Base-by-base conservation (phyloP, 2,113 vertebrate genomes). In the Balaenoptera acutorostrata region DNA sequence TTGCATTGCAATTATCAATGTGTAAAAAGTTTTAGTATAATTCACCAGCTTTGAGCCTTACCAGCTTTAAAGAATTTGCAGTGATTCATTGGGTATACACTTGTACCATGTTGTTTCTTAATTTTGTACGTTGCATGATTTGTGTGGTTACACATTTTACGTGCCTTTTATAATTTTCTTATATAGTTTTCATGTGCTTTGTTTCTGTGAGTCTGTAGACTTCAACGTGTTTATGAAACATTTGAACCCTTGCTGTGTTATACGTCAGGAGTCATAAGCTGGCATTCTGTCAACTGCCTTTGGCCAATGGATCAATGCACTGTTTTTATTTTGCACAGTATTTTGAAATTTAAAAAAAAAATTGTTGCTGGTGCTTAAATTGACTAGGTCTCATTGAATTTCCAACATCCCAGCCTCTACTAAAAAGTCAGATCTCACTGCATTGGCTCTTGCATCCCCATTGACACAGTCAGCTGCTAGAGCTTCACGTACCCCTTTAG, bases 21-120 rank as follows among this genome's bases (percentile, higher is more conserved):
- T 91, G 6, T 44, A 61, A 72, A 61, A 93, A 21, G 39, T 52
- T 83, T 88, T 72, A 63, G 7, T 63, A 1, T 75, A 66, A 77
- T 25, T 33, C 20, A 2, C 6, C 36, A 88, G 68, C 46, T 84
- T 85, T 66, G 46, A 68, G 29, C n/a, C 29, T 85, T 94, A 59
- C 8, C 36, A 55, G 78, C 71, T 87, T 49, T 6, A 0, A 41
- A 46, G 66, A 39, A 10, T 18, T 25, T 17, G 39, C 5, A 23
- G 3, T 29, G 2, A 39, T 85, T 61, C n/a, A 27, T 87, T 95
- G 52, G 31, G 8, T 93, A 66, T 52, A 11, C 57, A 49, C 31
- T 36, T 29, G 46, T 71, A 80, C 11, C 21, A 64, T 20, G 13
- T 93, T 57, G n/a, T 64, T 85, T 86, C 64, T 64, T 91, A 83